These are phyloP conservation scores for Aptenodytes patagonicus DNA, from an alignment of 2,113 vertebrate genomes.

Conservation along the genomic window DNA sequence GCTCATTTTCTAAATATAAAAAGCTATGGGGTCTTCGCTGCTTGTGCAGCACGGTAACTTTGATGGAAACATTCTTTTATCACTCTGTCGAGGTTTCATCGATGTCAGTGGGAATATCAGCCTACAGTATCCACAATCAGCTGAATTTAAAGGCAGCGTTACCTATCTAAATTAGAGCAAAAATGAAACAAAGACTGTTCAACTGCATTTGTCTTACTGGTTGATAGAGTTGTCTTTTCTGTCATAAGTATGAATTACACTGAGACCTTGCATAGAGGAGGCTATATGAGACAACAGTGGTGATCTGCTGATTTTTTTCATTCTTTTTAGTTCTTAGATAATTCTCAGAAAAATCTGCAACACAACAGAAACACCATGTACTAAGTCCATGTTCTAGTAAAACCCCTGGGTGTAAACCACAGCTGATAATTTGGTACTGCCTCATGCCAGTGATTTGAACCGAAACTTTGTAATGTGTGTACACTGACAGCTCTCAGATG, in stretches of 20 bases:
- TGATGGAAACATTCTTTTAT: not conserved
- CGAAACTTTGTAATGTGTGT: not conserved
- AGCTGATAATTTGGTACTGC: not conserved
- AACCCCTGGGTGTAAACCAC: not conserved
- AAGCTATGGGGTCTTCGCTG: not conserved
- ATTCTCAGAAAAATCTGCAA: constrained; percentile 72
- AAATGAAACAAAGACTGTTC: not conserved
- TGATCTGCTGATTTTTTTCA: constrained; percentile 79
- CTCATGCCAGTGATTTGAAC: not conserved
- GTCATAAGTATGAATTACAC: constrained; percentile 78
- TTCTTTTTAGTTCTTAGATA: constrained; percentile 75
- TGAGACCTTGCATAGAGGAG: constrained; percentile 78
- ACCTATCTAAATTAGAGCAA: not conserved
- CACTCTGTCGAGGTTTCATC: not conserved
- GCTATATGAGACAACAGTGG: constrained; percentile 78
- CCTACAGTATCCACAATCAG: not conserved
- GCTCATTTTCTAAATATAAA: not conserved
- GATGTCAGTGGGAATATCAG: not conserved
- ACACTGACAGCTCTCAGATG: not conserved
- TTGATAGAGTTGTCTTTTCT: constrained; percentile 65
- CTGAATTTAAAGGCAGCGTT: not conserved
- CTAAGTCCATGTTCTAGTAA: not conserved
- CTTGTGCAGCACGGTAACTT: not conserved
- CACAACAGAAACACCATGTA: not conserved
- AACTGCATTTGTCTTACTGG: constrained; percentile 46